Evolutionary conservation across 2,113 vertebrate species (phyloP), one percentile per base, ranked within the genome.

Genomic region (Sebastes fasciatus): DNA sequence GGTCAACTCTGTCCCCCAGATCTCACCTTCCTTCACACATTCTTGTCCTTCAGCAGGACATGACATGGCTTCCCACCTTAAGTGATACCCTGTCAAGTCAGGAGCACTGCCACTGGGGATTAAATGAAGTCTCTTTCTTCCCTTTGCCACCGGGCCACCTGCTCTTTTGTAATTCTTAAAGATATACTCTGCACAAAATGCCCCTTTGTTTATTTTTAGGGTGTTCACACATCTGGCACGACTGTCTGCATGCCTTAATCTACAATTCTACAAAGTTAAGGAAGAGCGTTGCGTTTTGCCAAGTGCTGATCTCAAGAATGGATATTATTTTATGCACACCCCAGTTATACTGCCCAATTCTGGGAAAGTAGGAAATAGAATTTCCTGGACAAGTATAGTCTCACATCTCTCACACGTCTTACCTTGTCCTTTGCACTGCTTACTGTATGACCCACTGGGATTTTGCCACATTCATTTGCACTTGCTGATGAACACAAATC

Each of bases 281-380:
- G 23, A 75, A 69, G 66, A 72, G 62, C 55, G 55, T 67, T 34
- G 55, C 48, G 23, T 34, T 85, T 77, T 74, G 55, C 40, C 40
- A 74, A 77, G 21, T 71, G 80, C 84, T 84, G 65, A 84, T 81
- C 60, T 77, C 23, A 74, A 73, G 34, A 86, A 62, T 68, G n/a
- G 34, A 79, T 82, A 74, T 82, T 81, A 76, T 86, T 82, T 55
- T 77, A 57, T 86, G 55, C 43, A 67, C 66, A 72, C 64, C 74
- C 16, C 55, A 48, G 72, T 85, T 21, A 14, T 48, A 58, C 64
- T 42, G 11, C 2, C 43, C 63, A 68, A 66, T 34, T 60, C 49
- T 26, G 52, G 46, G 48, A 23, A 68, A 58, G 48, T 46, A 26
- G 40, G 71, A 79, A 79, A n/a, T 12, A 42, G 5, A 40, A 63